Evolutionary conservation across 2,113 vertebrate species (phyloP), one percentile per base, ranked within the genome.

Genomic region (Acanthisitta chloris): DNA sequence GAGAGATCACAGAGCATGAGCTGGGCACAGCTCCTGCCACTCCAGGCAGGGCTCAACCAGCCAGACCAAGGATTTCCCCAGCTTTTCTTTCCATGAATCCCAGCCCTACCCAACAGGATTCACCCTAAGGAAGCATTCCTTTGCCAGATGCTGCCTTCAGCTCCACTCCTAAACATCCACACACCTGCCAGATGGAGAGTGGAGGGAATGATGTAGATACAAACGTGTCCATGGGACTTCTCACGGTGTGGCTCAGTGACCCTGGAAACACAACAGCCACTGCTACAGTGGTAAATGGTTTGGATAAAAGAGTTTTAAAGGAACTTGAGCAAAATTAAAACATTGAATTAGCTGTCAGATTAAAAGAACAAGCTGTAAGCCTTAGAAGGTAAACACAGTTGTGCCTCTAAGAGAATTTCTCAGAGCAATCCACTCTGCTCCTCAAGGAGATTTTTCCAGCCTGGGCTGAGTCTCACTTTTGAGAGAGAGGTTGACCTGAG

Each of bases 261-360:
- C 4, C 57, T 17, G 71, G 24, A 67, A 36, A 29, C 76, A 20
- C 82, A 17, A 2, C 0, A 12, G 18, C 58, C 71, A 16, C 10
- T 0, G 24, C 28, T 0, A 6, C n/a, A 4, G 31, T 3, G 29
- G 0, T 28, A 3, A 42, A 26, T 12, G 66, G 4, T 4, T 31
- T 25, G 4, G 1, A 3, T 17, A 80, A 66, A 34, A 40, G 43
- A 45, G 5, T 26, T 36, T 66, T 29, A 14, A 77, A 90, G 54
- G 58, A 74, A 57, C 43, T 54, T 9, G 33, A 81, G 69, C 38
- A 74, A 74, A 85, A 88, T 62, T 15, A 40, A 69, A 49, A 29
- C 23, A 48, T 10, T 43, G 74, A 67, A 71, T 69, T 52, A 42
- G 59, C 36, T 19, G 55, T 24, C 61, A 71, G 46, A 66, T 76